Evolutionary conservation across 2,888 invertebrate species (phyloP), one percentile per base, ranked within the genome.

Genomic region (Ommatoiulus sabulosus): DNA sequence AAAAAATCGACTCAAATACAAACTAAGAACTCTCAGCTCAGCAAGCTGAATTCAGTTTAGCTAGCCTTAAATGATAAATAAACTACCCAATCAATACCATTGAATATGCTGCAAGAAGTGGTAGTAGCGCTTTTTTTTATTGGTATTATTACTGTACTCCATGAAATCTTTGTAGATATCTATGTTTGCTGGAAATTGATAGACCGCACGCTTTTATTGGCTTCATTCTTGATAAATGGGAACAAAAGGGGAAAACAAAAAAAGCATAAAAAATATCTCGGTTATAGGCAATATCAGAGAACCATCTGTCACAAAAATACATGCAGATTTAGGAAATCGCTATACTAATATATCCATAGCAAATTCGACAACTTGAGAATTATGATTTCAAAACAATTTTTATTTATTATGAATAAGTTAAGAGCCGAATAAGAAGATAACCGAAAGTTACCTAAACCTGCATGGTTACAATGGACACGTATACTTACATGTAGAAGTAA

Each of bases 141-240:
- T 72, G 8, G 72, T 72, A 20, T 72, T 72, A 72, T 72, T 7
- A 72, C 72, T 20, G 72, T 24, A 72, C 72, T 72, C 52, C 52
- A 72, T 20, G 72, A 72, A 72, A 72, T 72, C 72, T 72, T 24
- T 72, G 72, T 52, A 52, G 46, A 7, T 63, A 52, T 52, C 52
- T 52, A 17, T 52, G 52, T 52, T 52, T 17, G 72, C 72, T 8
- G 20, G 24, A 24, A 72, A 72, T 72, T 72, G 72, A 72, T 72
- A 20, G 72, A 72, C 72, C 20, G 24, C 72, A 72, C 10, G 20
- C 72, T 20, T 24, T 72, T 72, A 72, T 72, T 72, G 72, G 72
- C 24, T 72, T 24, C 72, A 24, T 20, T 10, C 72, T 20, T 72
- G 72, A 72, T 20, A 72, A 72, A 72, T 72, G 72, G 72, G 7